Base-by-base conservation (phyloP, 1,140 invertebrate species). In the Atta cephalotes region DNA sequence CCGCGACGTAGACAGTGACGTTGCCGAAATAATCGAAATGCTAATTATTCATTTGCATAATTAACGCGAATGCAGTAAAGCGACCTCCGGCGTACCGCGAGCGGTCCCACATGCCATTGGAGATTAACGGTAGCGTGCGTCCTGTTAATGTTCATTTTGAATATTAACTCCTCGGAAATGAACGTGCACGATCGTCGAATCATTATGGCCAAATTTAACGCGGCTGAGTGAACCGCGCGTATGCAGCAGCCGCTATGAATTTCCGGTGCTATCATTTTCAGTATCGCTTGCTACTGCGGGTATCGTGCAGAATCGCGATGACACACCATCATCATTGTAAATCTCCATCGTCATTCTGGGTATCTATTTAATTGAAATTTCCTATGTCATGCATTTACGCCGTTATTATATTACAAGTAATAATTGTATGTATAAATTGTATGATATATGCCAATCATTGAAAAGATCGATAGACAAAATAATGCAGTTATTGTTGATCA, bases 41-140 rank as follows among this genome's bases (percentile, higher is more conserved):
- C 90, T 94, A 94, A 94, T 95, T 93, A 93, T 93, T 94, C 92
- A 92, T 94, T 93, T 93, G 92, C 93, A 94, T 94, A 94, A 93
- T 94, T 93, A 94, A 94, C 93, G 90, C 87, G 89, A 79, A 77
- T 72, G 91, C 90, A 91, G 93, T 92, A 89, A 93, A 93, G 89
- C 91, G 87, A 89, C 56, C 80, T 58, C 87, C 77, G 86, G 87
- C 87, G 88, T 68, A 72, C 81, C 87, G 85, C 82, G 88, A 92
- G 51, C 81, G 90, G 76, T 87, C 45, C 85, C 91, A 82, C 89
- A 89, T 90, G 92, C 88, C 86, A 81, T 86, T 77, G 88, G 90
- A 93, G 91, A 94, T 94, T 93, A 94, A 94, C 93, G 91, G 91
- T 90, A 90, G 90, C 88, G 88, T 90, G 76, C 72, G 78, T 87